A percentile compares a stretch with the other conserved stretches of the same genome.
Conservation (phyloP, 2,113 vertebrate genomes). For the Noturus placidus region DNA sequence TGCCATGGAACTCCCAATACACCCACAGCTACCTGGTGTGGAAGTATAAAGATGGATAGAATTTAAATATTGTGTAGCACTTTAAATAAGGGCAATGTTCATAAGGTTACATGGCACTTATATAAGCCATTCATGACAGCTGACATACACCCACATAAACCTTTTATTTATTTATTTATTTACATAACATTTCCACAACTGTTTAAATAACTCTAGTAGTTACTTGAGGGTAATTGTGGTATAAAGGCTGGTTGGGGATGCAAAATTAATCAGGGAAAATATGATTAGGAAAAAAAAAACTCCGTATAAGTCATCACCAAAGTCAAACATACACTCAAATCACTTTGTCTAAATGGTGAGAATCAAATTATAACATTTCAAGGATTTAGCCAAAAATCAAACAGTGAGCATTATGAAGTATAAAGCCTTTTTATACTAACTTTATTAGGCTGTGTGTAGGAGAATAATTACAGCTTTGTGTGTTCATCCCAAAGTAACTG, state of each 20-base stretch:
- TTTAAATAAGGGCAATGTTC: too few relatives aligned
- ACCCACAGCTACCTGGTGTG: too few relatives aligned
- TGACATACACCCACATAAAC: too few relatives aligned
- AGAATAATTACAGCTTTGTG: background rate
- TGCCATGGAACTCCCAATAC: too few relatives aligned
- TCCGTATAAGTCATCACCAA: background rate
- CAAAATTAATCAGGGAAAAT: slow-evolving; percentile 15
- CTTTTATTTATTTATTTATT: too few relatives aligned
- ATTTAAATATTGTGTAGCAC: too few relatives aligned
- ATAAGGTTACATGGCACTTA: too few relatives aligned
- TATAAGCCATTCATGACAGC: too few relatives aligned
- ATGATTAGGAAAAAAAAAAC: background rate
- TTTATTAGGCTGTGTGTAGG: background rate
- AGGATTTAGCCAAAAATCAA: background rate
- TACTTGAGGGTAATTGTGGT: background rate
- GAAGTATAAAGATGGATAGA: too few relatives aligned
- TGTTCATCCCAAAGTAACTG: background rate
- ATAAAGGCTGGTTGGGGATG: background rate
- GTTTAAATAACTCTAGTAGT: background rate
- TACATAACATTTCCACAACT: background rate
- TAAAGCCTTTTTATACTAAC: background rate
- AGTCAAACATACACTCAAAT: background rate
- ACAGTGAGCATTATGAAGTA: background rate
- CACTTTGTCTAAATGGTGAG: background rate
- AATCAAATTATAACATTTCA: background rate